Evolutionary conservation across 30 jellyfish, hydroid and myxozoan genomes (phyloP).

Genomic region (Hydractinia echinata): DNA sequence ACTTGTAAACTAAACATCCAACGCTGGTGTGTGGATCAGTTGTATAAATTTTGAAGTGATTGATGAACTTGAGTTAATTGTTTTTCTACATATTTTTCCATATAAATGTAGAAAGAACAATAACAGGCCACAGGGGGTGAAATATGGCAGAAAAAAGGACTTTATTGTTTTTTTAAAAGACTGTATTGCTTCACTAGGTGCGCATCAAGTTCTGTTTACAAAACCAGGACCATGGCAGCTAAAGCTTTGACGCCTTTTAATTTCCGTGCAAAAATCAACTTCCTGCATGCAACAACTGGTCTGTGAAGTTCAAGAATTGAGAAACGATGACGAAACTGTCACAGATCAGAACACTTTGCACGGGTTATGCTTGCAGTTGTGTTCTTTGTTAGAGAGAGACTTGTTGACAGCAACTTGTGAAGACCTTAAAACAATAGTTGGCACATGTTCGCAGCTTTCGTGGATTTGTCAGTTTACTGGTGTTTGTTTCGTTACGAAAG

Average conservation of each 20-base stretch:
- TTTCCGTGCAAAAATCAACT: background rate
- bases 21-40: too few species aligned
- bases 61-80: too few species aligned
- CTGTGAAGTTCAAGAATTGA: background rate
- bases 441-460: background rate
- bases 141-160: too few species aligned
- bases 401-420: background rate
- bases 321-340: background rate
- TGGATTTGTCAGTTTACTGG: background rate
- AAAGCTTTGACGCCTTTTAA: constrained; percentile 59
- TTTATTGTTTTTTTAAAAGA: too few species aligned
- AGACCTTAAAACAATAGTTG: background rate
- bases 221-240: constrained; percentile 82
- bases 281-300: background rate
- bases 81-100: too few species aligned
- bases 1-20: too few species aligned
- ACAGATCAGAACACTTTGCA: constrained; percentile 24
- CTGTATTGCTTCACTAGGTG: constrained; percentile 34
- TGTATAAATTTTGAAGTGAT: too few species aligned
- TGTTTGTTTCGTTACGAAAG: constrained; percentile 1
- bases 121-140: too few species aligned
- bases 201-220: constrained; percentile 61
- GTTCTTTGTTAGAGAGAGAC: background rate
- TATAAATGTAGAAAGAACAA: too few species aligned
- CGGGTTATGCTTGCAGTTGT: constrained; percentile 11